Conservation (phyloP, 2,888 invertebrate species). For the Synergus umbraculus region DNA sequence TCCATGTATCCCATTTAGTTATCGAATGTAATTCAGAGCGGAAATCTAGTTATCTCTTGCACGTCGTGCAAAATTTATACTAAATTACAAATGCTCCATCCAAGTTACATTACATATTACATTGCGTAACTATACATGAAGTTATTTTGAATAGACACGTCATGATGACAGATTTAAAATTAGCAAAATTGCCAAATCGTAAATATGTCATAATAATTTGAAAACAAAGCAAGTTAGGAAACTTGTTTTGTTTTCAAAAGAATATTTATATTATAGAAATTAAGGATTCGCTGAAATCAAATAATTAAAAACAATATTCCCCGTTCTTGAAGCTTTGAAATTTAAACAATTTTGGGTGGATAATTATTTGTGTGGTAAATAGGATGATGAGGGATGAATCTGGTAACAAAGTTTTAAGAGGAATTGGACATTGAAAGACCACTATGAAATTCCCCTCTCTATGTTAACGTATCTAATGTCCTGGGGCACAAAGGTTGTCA, state of each 20-base stretch:
- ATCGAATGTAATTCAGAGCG: background rate
- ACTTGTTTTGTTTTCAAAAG: no score
- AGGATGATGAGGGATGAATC: constrained; percentile 29
- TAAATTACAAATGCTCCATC: no score
- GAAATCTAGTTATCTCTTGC: background rate
- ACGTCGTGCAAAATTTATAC: no score
- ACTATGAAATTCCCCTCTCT: constrained; percentile 35
- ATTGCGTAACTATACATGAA: no score
- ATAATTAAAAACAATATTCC: background rate
- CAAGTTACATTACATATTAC: no score
- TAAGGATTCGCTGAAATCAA: background rate
- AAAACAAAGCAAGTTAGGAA: no score
- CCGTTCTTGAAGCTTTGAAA: background rate
- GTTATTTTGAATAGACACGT: no score
- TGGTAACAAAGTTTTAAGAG: constrained; percentile 33
- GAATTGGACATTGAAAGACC: constrained; percentile 41
- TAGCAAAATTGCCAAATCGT: no score
- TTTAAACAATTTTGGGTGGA: background rate
- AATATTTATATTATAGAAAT: no score
- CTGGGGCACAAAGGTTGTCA: constrained; percentile 41
- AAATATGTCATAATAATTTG: no score
- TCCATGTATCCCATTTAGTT: background rate
- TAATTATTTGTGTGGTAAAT: background rate
- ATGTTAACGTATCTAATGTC: constrained; percentile 42
- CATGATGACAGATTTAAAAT: no score